These are phyloP conservation scores for Magallana gigas DNA, from an alignment of 1,140 invertebrate species.

Conservation along the genomic window DNA sequence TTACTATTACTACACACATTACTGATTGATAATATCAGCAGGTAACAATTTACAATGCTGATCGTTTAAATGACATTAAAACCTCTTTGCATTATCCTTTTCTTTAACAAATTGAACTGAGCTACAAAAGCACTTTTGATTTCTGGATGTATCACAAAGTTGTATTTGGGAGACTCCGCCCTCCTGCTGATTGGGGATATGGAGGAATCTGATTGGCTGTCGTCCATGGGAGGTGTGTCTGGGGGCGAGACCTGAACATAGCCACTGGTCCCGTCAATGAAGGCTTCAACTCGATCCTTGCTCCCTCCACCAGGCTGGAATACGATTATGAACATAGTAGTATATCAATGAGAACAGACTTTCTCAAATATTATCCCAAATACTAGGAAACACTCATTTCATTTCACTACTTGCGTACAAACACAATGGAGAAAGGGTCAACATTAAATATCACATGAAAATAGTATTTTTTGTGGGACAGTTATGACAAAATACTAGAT, in stretches of 20 bases:
- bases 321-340: neutral
- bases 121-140: slow-evolving; percentile 60
- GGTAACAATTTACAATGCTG: no score
- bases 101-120: slow-evolving; percentile 61
- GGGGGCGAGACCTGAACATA: slow-evolving; percentile 51
- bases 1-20: no score
- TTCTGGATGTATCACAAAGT: slow-evolving; percentile 62
- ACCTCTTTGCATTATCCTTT: slow-evolving; percentile 31
- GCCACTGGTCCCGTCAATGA: slow-evolving; percentile 63
- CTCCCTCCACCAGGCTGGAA: slow-evolving; percentile 59
- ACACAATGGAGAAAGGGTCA: no score
- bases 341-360: no score
- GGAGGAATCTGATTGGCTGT: slow-evolving; percentile 61
- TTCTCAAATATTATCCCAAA: no score
- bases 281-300: slow-evolving; percentile 68
- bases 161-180: slow-evolving; percentile 52
- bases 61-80: neutral
- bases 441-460: no score
- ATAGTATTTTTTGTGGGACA: no score
- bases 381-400: no score
- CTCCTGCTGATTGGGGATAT: slow-evolving; percentile 18
- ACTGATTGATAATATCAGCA: no score
- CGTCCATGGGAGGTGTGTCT: slow-evolving; percentile 13
- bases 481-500: no score
- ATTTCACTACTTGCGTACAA: no score